Conservation (phyloP, 2,888 invertebrate species). For the Dryobota labecula region DNA sequence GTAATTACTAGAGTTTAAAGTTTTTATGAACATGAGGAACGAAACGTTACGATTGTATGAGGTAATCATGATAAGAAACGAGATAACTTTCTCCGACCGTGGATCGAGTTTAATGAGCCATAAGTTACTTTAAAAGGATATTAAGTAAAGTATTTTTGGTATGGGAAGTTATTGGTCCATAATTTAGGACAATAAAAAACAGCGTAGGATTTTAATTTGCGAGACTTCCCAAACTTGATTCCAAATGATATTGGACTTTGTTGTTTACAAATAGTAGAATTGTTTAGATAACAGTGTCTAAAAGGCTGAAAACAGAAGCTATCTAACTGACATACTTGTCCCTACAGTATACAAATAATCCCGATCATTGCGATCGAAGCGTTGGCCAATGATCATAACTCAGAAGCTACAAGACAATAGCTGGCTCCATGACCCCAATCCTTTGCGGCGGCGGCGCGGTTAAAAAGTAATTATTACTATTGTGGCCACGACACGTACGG, state of each 20-base stretch:
- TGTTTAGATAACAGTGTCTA: background rate
- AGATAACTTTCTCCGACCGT: constrained; percentile 52
- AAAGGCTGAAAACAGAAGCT: constrained; percentile 12
- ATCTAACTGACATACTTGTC: background rate
- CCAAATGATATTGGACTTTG: background rate
- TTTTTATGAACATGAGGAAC: constrained; percentile 45
- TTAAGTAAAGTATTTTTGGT: constrained; percentile 23
- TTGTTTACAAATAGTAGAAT: background rate
- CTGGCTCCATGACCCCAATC: constrained; percentile 65
- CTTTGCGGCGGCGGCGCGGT: constrained; percentile 65
- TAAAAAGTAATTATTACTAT: constrained; percentile 66
- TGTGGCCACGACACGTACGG: constrained; percentile 56
- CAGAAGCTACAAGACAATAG: constrained; percentile 66
- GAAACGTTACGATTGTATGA: constrained; percentile 44
- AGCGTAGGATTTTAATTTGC: background rate
- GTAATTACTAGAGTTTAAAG: constrained; percentile 30
- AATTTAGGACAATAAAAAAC: constrained; percentile 26
- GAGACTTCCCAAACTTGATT: background rate
- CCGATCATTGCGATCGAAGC: constrained; percentile 46
- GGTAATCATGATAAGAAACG: constrained; percentile 58
- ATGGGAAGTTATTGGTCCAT: constrained; percentile 10
- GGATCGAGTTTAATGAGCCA: constrained; percentile 42
- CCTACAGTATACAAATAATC: constrained; percentile 38
- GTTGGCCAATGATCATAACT: constrained; percentile 65
- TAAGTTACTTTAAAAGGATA: constrained; percentile 30